These are phyloP conservation scores for Sebastiscus albofasciatus DNA, from an alignment of 2,797 vertebrate species.

Conservation along the genomic window DNA sequence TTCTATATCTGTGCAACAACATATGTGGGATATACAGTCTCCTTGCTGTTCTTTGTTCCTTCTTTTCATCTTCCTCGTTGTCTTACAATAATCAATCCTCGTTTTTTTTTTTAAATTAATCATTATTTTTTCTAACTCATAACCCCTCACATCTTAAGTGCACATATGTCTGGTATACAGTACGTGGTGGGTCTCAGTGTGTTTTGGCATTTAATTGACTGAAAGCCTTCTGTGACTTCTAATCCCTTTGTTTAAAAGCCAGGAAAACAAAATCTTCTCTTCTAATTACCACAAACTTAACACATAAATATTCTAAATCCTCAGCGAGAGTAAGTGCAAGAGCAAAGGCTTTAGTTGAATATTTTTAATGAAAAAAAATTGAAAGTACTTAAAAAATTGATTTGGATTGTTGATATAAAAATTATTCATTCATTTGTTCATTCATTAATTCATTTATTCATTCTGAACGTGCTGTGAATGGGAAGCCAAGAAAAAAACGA, in stretches of 20 bases:
- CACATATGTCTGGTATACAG: not conserved
- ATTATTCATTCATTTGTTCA: slow-evolving; percentile 25
- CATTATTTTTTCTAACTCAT: not conserved
- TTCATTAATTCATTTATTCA: not conserved
- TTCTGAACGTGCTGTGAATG: not conserved
- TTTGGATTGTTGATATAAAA: not conserved
- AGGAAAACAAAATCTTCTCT: not conserved
- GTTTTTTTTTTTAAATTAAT: not conserved
- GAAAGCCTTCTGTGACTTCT: slow-evolving; percentile 10
- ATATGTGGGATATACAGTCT: not conserved
- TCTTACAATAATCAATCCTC: not conserved
- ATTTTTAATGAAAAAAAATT: not conserved
- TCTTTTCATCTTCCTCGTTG: not conserved
- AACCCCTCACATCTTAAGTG: not conserved
- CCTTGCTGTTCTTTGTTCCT: not conserved
- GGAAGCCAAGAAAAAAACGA: not conserved
- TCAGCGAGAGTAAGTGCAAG: not conserved
- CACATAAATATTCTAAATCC: not conserved
- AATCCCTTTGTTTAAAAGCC: slow-evolving; percentile 22
- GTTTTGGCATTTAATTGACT: slow-evolving; percentile 27
- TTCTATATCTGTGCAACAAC: not conserved
- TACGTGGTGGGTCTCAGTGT: not conserved
- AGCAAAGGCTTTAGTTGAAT: not conserved
- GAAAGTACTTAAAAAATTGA: not conserved
- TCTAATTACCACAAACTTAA: not conserved